Evolutionary conservation across 2,113 vertebrate genomes (phyloP).

Genomic region (Muntiacus muntjak): DNA sequence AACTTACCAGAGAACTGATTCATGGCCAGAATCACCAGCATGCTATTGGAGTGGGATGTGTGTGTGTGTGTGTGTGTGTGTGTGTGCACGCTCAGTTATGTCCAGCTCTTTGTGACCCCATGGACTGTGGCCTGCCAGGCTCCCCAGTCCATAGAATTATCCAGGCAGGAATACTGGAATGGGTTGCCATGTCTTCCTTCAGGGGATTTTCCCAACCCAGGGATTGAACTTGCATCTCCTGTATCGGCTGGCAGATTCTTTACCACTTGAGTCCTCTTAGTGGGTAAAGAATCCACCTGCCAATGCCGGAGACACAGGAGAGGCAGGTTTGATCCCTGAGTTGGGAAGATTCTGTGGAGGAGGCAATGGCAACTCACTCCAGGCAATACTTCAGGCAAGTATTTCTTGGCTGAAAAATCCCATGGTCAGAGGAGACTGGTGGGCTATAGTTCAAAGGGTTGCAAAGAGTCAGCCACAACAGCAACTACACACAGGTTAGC

Average conservation of each 20-base stretch:
- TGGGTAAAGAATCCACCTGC: neutral
- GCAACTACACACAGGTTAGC: neutral
- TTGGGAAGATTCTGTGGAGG: neutral
- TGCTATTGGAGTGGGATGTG: neutral
- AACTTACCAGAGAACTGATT: neutral
- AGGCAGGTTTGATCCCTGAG: neutral
- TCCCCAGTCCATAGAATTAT: neutral
- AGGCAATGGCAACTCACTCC: neutral
- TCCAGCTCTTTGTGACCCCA: neutral
- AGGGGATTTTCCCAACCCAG: neutral
- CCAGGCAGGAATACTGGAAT: neutral
- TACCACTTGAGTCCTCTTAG: neutral
- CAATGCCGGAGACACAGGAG: neutral
- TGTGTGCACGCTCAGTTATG: neutral
- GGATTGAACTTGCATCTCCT: neutral
- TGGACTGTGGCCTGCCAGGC: neutral
- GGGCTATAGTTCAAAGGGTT: neutral
- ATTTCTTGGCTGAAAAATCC: neutral
- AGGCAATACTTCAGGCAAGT: neutral
- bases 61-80: neutral
- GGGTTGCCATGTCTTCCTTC: neutral
- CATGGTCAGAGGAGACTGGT: neutral
- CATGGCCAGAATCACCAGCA: neutral
- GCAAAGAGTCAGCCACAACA: neutral
- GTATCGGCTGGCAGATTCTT: neutral